Evolutionary conservation across 2,113 vertebrate species (phyloP).

Genomic region (Rhinolophus sinicus): DNA sequence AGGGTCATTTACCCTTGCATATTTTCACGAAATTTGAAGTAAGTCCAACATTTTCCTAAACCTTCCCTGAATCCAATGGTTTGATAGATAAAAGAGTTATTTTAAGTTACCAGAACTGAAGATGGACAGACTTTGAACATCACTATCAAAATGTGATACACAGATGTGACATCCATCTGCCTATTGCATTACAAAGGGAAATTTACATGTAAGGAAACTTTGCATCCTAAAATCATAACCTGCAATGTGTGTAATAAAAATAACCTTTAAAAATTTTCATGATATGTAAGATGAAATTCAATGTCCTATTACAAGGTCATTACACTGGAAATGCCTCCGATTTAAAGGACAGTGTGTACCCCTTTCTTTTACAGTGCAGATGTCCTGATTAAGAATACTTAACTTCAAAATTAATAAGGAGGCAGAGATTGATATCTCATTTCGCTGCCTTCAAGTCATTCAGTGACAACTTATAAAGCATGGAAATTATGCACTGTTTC

Average conservation of each 20-base stretch:
- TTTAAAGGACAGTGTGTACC: not conserved
- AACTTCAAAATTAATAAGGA: not conserved
- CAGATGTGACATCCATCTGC: not conserved
- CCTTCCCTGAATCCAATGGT: not conserved
- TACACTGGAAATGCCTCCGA: not conserved
- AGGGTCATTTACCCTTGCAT: not conserved
- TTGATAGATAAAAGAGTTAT: slow-evolving; percentile 42
- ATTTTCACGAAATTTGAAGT: not conserved
- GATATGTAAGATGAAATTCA: not conserved
- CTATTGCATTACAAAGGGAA: not conserved
- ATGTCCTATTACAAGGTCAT: not conserved
- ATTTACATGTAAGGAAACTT: not conserved
- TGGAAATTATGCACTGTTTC: not conserved
- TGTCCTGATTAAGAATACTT: not conserved
- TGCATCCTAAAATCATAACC: not conserved
- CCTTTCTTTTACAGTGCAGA: not conserved
- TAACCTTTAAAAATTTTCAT: not conserved
- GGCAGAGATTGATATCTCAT: not conserved
- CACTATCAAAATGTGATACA: not conserved
- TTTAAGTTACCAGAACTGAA: slow-evolving; percentile 55
- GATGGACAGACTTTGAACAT: slow-evolving; percentile 32
- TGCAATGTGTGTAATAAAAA: not conserved
- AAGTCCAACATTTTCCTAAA: not conserved
- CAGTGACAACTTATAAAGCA: not conserved
- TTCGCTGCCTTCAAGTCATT: not conserved